Evolutionary conservation across 1,140 invertebrate species (phyloP), one percentile per base, ranked within the genome.

Genomic region (Bombus superbus): DNA sequence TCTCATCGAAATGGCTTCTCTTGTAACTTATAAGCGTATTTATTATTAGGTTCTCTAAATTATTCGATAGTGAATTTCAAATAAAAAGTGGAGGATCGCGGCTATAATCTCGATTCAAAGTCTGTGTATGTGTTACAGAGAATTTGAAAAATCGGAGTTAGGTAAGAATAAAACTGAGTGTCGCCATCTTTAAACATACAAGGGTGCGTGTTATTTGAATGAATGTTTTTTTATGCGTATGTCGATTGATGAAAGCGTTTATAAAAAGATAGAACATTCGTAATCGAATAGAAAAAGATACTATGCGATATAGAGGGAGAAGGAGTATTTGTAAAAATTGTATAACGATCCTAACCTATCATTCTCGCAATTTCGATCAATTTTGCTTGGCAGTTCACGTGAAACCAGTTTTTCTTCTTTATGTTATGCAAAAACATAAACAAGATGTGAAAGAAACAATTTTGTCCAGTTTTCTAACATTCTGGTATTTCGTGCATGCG

Each of bases 1-100:
- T 82, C 81, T 68, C 81, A 66, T 77, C 53, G 32, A 53, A 75
- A 40, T 32, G 15, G 40, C 38, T 88, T 66, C 40, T 77, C 64
- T 64, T 68, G 3, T 86, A 86, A 89, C 78, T 77, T 87, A 81
- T 89, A 90, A 89, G 38, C 72, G 53, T 91, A 91, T 91, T 89
- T 91, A 91, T 91, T 91, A 57, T 75, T 88, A 91, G 85, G 18
- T 78, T 74, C 18, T n/a, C 66, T 81, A 75, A 83, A 77, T 80
- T 85, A 82, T 75, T 89, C 64, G n/a, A 69, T 57, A 77, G 38
- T 15, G 38, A 32, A 15, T 35, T 40, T 18, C 0, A 28, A 42
- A 25, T 72, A 18, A 11, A 9, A 40, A 10, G 44, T 40, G 47
- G 18, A 53, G 25, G 22, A 13, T 75, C 22, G 22, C 3, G 42